These are phyloP conservation scores for Melanostoma scalare DNA, from an alignment of 2,888 invertebrate genomes.

Conservation along the genomic window DNA sequence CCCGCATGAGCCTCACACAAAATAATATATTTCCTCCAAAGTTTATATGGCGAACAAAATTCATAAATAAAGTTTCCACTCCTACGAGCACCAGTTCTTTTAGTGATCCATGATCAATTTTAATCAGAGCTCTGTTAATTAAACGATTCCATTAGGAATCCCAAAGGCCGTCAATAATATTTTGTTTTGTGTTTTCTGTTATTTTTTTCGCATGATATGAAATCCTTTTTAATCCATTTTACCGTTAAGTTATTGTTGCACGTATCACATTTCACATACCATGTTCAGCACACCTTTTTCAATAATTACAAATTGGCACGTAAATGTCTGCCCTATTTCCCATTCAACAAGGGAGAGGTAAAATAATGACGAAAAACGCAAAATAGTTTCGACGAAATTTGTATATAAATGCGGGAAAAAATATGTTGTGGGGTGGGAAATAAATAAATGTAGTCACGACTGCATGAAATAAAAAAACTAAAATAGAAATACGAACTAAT, in stretches of 20 bases:
- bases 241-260: constrained; percentile 36
- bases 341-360: constrained; percentile 43
- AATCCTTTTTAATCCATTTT: constrained; percentile 29
- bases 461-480: constrained; percentile 9
- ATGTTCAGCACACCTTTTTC: constrained; percentile 38
- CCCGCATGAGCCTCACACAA: too few species aligned
- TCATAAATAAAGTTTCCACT: too few species aligned
- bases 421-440: background rate
- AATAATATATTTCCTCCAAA: too few species aligned
- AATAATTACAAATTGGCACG: constrained; percentile 69
- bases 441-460: too few species aligned
- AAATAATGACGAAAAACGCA: constrained; percentile 39
- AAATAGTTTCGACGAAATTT: background rate
- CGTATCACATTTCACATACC: constrained; percentile 17
- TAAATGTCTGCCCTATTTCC: constrained; percentile 56
- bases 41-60: too few species aligned
- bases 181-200: constrained; percentile 2
- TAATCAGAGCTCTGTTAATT: constrained; percentile 56
- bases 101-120: constrained; percentile 44
- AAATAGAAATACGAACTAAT: too few species aligned
- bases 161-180: constrained; percentile 34
- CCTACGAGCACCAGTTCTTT: constrained; percentile 16
- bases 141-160: constrained; percentile 42
- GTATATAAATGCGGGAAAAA: background rate
- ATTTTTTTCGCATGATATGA: background rate